These are phyloP conservation scores for Caenorhabditis latens DNA, from an alignment of 1,140 invertebrate genomes.

Conservation along the genomic window DNA sequence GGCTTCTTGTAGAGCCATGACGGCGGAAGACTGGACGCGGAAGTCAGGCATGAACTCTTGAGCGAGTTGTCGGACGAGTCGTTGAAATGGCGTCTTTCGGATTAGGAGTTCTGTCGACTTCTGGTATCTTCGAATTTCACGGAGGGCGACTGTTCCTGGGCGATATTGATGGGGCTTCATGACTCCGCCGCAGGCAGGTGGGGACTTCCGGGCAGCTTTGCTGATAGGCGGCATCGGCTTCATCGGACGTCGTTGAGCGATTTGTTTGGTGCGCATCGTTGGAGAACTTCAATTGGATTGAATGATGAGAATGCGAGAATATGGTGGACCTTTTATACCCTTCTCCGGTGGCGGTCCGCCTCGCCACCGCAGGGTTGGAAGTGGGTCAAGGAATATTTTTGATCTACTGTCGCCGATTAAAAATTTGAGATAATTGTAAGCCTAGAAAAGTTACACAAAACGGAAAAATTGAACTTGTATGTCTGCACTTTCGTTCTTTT, in stretches of 20 bases:
- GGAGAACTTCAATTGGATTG: too few relatives aligned
- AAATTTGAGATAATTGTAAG: too few relatives aligned
- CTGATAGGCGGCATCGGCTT: background rate
- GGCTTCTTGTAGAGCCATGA: background rate
- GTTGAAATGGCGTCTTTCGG: slow-evolving; percentile 79
- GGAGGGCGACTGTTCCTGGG: background rate
- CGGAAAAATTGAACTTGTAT: too few relatives aligned
- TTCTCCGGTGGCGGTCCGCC: too few relatives aligned
- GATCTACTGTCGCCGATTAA: too few relatives aligned
- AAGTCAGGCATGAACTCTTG: slow-evolving; percentile 83
- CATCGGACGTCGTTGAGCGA: background rate
- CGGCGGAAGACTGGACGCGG: background rate
- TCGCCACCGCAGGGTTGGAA: too few relatives aligned
- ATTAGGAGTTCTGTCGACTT: slow-evolving; percentile 85
- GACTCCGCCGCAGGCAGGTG: background rate
- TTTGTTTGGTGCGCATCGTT: background rate
- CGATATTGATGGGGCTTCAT: background rate
- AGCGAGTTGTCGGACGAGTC: slow-evolving; percentile 84
- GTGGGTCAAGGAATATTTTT: too few relatives aligned
- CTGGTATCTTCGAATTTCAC: slow-evolving; percentile 81
- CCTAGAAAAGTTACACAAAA: too few relatives aligned
- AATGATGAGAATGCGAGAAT: too few relatives aligned
- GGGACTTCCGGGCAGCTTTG: background rate
- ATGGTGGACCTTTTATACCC: too few relatives aligned
- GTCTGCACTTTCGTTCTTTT: too few relatives aligned